Conservation (phyloP, 2,888 invertebrate species). For the Phanerotoma sp. region DNA sequence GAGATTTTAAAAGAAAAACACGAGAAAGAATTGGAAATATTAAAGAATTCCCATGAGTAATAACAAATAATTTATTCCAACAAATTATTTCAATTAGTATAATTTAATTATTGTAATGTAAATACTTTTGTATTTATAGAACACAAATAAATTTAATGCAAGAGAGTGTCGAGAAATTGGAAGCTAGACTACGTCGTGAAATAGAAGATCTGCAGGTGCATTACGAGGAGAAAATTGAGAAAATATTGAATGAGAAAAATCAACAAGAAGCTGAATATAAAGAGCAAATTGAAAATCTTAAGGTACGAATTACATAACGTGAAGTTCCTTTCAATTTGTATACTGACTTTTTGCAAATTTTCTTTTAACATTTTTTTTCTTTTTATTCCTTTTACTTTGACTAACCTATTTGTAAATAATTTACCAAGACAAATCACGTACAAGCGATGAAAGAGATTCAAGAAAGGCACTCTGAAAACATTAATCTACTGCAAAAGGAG, state of each 20-base stretch:
- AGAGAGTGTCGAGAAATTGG: conserved; percentile 42
- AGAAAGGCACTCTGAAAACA: conserved; percentile 41
- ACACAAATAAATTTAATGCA: conserved; percentile 45
- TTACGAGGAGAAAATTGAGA: conserved; percentile 44
- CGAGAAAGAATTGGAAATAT: conserved; percentile 46
- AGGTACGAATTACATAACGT: conserved; percentile 32
- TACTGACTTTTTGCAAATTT: too few species aligned
- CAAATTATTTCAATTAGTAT: not conserved
- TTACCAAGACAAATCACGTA: conserved; percentile 38
- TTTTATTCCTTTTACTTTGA: not conserved
- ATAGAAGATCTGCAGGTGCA: conserved; percentile 43
- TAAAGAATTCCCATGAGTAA: conserved; percentile 51
- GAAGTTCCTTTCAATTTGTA: too few species aligned
- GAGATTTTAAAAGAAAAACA: conserved; percentile 47
- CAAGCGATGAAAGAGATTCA: conserved; percentile 41
- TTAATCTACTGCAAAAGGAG: conserved; percentile 46
- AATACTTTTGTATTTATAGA: conserved; percentile 32
- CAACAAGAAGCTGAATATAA: conserved; percentile 40
- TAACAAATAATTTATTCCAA: not conserved
- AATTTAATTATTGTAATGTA: conserved; percentile 1
- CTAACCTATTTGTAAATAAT: not conserved
- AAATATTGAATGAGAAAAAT: conserved; percentile 41
- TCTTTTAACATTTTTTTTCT: too few species aligned
- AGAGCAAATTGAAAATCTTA: conserved; percentile 44
- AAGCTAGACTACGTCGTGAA: conserved; percentile 43